A percentile compares a stretch with the other conserved stretches of the same genome.
Conservation (phyloP, 2,888 invertebrate genomes). For the Tinea semifulvella region DNA sequence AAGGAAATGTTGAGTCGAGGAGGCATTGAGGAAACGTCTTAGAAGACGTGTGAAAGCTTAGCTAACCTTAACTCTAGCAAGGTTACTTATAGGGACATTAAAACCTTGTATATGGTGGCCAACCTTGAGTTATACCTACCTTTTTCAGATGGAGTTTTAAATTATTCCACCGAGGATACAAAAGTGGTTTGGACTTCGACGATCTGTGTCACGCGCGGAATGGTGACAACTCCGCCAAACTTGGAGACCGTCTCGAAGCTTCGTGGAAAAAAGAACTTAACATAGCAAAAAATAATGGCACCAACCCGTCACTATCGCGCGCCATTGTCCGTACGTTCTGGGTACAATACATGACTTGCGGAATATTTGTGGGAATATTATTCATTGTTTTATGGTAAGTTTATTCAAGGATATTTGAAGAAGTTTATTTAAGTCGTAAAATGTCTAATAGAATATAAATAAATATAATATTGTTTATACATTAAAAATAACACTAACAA, state of each 20-base stretch:
- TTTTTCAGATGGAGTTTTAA: conserved; percentile 72
- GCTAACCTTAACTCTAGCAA: too few relatives aligned
- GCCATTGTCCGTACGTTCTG: conserved; percentile 71
- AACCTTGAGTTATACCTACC: too few relatives aligned
- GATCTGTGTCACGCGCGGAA: conserved; percentile 72
- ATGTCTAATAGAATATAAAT: too few relatives aligned
- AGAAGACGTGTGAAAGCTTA: too few relatives aligned
- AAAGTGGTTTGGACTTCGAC: conserved; percentile 69
- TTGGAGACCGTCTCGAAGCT: conserved; percentile 72
- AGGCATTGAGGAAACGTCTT: too few relatives aligned
- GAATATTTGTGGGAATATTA: conserved; percentile 63
- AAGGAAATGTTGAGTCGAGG: too few relatives aligned
- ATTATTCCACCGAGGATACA: conserved; percentile 70
- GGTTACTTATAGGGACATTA: too few relatives aligned
- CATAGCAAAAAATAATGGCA: conserved; percentile 49
- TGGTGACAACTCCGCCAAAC: conserved; percentile 69
- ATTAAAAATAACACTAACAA: too few relatives aligned
- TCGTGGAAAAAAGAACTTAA: conserved; percentile 71
- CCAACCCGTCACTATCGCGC: conserved; percentile 66
- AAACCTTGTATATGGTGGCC: too few relatives aligned
- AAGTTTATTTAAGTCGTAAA: too few relatives aligned
- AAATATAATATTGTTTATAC: too few relatives aligned
- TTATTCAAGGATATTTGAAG: too few relatives aligned
- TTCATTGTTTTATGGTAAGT: conserved; percentile 68
- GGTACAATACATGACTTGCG: conserved; percentile 67